Evolutionary conservation across 2,113 vertebrate genomes (phyloP).

Genomic region (Myrmecophaga tridactyla): DNA sequence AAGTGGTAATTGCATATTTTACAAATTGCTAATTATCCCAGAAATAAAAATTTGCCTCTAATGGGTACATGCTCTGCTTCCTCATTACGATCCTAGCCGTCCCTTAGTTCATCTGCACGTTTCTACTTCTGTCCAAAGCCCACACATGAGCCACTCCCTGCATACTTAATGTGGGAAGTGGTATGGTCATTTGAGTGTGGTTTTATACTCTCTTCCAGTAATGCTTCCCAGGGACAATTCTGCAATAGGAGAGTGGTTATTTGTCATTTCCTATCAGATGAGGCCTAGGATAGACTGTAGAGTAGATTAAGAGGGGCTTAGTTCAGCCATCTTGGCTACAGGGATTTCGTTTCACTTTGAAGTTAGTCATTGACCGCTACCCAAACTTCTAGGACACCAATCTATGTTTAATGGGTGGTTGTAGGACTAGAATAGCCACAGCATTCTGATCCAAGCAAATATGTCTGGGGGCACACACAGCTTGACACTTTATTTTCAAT

Average conservation of each 20-base stretch:
- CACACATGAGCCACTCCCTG: conserved; percentile 43
- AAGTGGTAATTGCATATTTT: conserved; percentile 58
- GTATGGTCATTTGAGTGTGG: conserved; percentile 28
- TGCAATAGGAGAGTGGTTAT: background rate
- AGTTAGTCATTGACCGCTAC: conserved; percentile 7
- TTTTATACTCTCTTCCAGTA: conserved; percentile 59
- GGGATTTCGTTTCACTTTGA: background rate
- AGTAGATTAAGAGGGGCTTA: background rate
- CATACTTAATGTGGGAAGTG: background rate
- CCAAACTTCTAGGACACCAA: background rate
- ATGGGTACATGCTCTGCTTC: conserved; percentile 51
- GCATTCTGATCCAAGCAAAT: conserved; percentile 35
- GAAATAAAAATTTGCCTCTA: conserved; percentile 53
- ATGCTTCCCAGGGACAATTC: conserved; percentile 3
- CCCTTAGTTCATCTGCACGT: conserved; percentile 20
- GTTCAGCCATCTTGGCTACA: background rate
- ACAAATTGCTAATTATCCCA: conserved; percentile 57
- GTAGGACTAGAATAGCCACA: background rate
- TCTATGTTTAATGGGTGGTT: background rate
- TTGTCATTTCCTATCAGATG: conserved; percentile 38
- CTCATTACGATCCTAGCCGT: background rate
- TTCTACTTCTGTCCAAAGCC: conserved; percentile 51
- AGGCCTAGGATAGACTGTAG: background rate
- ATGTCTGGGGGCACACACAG: background rate
- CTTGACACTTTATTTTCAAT: conserved; percentile 14